Base-by-base conservation (phyloP, 2,113 vertebrate species). In the Syngnathus scovelli region DNA sequence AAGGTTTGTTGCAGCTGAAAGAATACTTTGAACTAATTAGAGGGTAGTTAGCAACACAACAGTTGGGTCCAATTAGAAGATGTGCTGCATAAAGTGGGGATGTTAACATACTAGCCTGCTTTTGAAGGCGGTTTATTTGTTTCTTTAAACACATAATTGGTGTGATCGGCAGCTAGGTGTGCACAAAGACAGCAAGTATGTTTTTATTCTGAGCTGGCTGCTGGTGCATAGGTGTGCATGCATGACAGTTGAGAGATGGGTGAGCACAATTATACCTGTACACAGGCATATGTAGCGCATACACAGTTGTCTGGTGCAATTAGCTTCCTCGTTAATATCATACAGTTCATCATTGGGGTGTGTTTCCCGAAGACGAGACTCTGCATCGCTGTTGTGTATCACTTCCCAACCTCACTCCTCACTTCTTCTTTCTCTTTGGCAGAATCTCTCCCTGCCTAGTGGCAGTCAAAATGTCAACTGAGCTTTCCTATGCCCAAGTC, bases 381-480 rank as follows among this genome's bases (percentile, higher is more conserved):
- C 44, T 39, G 56, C 66, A 15, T 64, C 64, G 21, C 72, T 43
- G 41, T 43, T 43, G 12, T 43, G 11, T 9, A 43, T 12, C 11
- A 43, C 41, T 43, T 43, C 41, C 41, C 41, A 9, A 33, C 12
- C 41, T 49, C 66, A 38, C 52, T 33, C 41, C 21, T 37, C 49
- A 21, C 67, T 48, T n/a, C 27, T 39, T 44, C 66, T 61, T 44
- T 62, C 70, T 64, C 76, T 62, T 88, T 90, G 91, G 92, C 92
- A 80, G 71, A 66, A 71, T 80, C 83, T 80, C 81, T 78, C 90
- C 78, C 81, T 87, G 80, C 71, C 74, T 51, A 69, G 84, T 79
- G 83, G 82, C 86, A 90, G 92, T 90, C 92, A 92, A 92, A 91
- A 81, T 82, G 83, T 89, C 91, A 90, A 90, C 90, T 91, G 92